phyloP scores from a whole-genome alignment of 2,113 vertebrate species.

The Zingel zingel region DNA sequence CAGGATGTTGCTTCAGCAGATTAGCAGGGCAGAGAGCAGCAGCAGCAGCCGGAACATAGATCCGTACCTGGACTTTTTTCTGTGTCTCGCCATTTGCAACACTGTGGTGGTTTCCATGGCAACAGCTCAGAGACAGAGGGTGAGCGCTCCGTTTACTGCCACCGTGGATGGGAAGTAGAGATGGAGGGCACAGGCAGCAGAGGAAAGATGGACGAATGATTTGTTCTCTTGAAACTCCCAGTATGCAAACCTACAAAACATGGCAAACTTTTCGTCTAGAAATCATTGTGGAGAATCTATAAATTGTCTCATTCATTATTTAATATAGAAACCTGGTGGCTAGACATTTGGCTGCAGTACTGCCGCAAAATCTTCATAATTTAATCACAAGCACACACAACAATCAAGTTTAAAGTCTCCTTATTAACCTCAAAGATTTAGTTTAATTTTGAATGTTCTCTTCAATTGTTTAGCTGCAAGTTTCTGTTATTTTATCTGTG shows the following conservation, averaged over 20 bases:
- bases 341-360: not conserved
- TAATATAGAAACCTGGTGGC: not conserved
- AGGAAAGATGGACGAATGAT: constrained; percentile 32
- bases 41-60: constrained; percentile 67
- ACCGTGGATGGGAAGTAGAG: constrained; percentile 56
- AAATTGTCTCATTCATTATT: not conserved
- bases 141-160: constrained; percentile 76
- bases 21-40: constrained; percentile 80
- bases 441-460: constrained; percentile 21
- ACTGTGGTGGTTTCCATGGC: constrained; percentile 94
- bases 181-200: constrained; percentile 49
- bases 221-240: not conserved
- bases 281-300: not conserved
- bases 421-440: constrained; percentile 24
- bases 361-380: constrained; percentile 7
- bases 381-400: constrained; percentile 21
- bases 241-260: constrained; percentile 8
- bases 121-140: constrained; percentile 90
- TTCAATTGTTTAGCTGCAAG: constrained; percentile 31
- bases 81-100: constrained; percentile 96
- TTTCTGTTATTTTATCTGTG: constrained; percentile 45
- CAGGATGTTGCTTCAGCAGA: constrained; percentile 86
- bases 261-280: not conserved
- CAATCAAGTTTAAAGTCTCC: constrained; percentile 24
- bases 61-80: constrained; percentile 92